Conservation (phyloP, 2,113 vertebrate genomes). For the Paramormyrops kingsleyae region DNA sequence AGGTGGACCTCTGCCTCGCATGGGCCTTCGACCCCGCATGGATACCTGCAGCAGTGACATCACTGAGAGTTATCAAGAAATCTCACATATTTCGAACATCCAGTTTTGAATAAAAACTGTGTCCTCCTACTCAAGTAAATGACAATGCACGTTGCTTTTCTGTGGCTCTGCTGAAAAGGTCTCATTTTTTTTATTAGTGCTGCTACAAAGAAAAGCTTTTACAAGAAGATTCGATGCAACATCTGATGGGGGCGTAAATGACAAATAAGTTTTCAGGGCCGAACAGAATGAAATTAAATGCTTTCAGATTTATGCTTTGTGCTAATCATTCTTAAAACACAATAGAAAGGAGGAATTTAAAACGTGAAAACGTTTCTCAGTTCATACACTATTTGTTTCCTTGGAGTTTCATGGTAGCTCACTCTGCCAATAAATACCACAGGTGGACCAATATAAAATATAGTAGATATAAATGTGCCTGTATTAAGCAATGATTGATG, state of each 20-base stretch:
- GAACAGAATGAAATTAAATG: not conserved
- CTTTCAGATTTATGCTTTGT: not conserved
- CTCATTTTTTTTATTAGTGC: not conserved
- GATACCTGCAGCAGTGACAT: constrained; percentile 62
- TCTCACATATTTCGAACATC: not conserved
- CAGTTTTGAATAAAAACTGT: not conserved
- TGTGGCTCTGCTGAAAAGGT: not conserved
- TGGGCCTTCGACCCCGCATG: constrained; percentile 36
- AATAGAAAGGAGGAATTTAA: not conserved
- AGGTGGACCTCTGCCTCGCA: constrained; percentile 43
- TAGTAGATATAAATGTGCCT: not conserved
- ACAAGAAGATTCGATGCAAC: not conserved
- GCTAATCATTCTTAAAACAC: not conserved
- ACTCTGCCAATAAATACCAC: not conserved
- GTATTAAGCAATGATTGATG: not conserved
- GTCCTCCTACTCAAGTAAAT: not conserved
- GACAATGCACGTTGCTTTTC: not conserved
- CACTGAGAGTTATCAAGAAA: constrained; percentile 5
- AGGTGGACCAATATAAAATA: not conserved
- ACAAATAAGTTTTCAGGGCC: not conserved
- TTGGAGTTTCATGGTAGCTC: not conserved
- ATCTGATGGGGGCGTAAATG: not conserved
- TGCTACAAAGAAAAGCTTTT: not conserved
- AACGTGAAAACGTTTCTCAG: not conserved
- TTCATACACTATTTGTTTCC: not conserved